Evolutionary conservation across 2,113 vertebrate genomes (phyloP).

Genomic region (Takifugu bimaculatus): DNA sequence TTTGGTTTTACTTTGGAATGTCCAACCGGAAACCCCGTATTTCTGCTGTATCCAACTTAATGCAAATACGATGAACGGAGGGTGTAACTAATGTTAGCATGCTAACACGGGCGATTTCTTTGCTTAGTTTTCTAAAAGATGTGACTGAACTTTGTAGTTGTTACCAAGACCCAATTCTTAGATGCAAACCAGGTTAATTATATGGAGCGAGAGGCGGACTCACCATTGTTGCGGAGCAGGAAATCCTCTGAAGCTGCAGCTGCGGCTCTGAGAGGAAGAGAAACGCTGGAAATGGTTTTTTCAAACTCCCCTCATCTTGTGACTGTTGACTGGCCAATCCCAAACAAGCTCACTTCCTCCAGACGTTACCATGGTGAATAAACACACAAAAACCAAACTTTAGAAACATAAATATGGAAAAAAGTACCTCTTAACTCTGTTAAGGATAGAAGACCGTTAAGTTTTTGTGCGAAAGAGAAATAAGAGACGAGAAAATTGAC

Average conservation of each 20-base stretch:
- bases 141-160: constrained; percentile 11
- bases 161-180: neutral
- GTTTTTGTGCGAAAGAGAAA: too few species aligned
- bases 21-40: neutral
- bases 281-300: constrained; percentile 36
- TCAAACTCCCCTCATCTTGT: constrained; percentile 57
- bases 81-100: constrained; percentile 63
- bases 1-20: constrained; percentile 34
- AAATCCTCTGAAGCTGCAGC: constrained; percentile 42
- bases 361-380: neutral
- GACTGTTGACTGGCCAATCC: constrained; percentile 62
- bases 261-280: constrained; percentile 41
- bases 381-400: neutral
- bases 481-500: too few species aligned
- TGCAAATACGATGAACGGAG: constrained; percentile 16
- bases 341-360: constrained; percentile 14
- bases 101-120: constrained; percentile 37
- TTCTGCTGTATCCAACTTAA: neutral
- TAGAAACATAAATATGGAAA: too few species aligned
- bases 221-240: constrained; percentile 69
- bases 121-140: constrained; percentile 15
- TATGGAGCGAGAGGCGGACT: constrained; percentile 7
- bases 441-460: too few species aligned
- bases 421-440: too few species aligned
- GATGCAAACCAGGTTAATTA: rapidly evolving